Evolutionary conservation across 35 echinoderm and acorn worm species (phyloP), one percentile per base, ranked within the genome.

Genomic region (Strongylocentrotus purpuratus): DNA sequence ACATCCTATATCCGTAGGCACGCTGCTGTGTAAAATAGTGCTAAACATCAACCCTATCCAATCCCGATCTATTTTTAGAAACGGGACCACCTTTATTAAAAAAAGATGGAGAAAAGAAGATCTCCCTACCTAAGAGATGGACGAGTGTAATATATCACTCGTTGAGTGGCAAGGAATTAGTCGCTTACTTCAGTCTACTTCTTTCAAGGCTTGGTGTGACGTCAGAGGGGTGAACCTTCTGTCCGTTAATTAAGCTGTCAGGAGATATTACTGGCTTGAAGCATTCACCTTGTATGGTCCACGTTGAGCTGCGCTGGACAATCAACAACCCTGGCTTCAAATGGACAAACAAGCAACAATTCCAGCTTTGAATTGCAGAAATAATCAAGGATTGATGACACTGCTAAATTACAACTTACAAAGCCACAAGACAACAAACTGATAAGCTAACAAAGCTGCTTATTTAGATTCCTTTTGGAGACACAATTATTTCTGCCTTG

Each of bases 151-250:
- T 89, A 45, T 46, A 89, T 89, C 87, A 89, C 87, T 45, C 87
- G 32, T 33, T 89, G 45, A 89, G 87, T 89, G 87, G 32, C 87
- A 89, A 89, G 87, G 87, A 89, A 89, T 89, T 89, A 89, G 87
- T 89, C 87, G 45, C 87, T 89, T 89, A 89, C 87, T 89, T 89
- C 87, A 89, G 87, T 89, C 87, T 46, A 41, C 45, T 89, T 89
- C 33, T 89, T 33, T 89, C 87, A 89, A 89, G 87, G 87, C 45
- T 89, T 89, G 15, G 33, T 10, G 33, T 89, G 87, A 89, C 87
- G 87, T 89, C 87, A 89, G 32, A 33, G 12, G 32, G 87, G 12
- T 89, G 87, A 89, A 46, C 87, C 87, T 46, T 45, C 33, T 46
- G 32, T 45, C 32, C 87, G 11, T 33, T 89, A 89, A 89, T 89